Base-by-base conservation (phyloP, 1,140 invertebrate species). In the Nasonia giraulti region DNA sequence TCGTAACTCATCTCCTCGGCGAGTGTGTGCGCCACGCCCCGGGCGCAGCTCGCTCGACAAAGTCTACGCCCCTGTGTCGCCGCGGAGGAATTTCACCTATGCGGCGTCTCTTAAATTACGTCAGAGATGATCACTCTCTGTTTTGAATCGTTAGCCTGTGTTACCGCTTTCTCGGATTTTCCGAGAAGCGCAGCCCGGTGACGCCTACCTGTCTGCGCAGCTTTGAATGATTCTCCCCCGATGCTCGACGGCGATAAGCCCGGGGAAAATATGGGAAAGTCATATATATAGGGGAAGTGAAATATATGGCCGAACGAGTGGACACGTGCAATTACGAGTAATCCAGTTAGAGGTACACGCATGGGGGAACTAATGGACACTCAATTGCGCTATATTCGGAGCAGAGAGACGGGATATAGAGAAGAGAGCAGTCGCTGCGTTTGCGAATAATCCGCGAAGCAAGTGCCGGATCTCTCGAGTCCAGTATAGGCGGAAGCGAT, bases 401-500 rank as follows among this genome's bases (percentile, higher is more conserved):
- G 40, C 10, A 44, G 1, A 55, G 73, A 2, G 23, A 71, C 71
- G 6, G 47, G 10, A 11, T 12, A 50, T 62, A 62, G 55, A 62
- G 55, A 62, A 17, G 17, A n/a, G 55, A 62, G 55, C 55, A 62
- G 20, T n/a, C 2, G 55, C 17, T 76, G 73, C 47, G n/a, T 66
- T 37, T 68, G 74, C 37, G 40, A 69, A 78, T 77, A 73, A 76
- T 68, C 76, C 47, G 27, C 23, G 47, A 79, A 47, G 33, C 33
- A 75, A 85, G 86, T 86, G 83, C 88, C 89, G 88, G 87, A 87
- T 87, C 87, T 88, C 89, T 90, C 85, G 27, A 90, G 83, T 79
- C 82, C 73, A 2, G 27, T 27, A 27, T 27, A 27, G 27, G 66
- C 88, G 89, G 90, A 92, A 91, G 89, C 90, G 91, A 92, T 92